phyloP scores from a whole-genome alignment of 2,797 vertebrate species.

The Taeniopygia guttata region DNA sequence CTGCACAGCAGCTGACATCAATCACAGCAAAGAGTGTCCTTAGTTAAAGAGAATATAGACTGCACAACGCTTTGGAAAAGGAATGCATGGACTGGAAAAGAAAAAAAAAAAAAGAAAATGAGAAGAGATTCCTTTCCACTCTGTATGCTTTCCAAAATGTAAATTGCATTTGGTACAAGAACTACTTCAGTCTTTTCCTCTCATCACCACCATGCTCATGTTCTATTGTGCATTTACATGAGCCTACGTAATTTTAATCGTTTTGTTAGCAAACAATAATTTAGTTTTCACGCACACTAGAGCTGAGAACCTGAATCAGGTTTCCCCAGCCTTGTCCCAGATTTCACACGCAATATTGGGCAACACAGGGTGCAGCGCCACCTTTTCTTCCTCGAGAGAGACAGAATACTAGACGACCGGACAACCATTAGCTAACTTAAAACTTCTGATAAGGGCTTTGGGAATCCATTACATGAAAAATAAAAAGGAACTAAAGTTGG shows the following conservation, averaged over 20 bases:
- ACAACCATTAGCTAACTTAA: neutral
- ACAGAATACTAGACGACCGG: neutral
- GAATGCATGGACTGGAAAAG: neutral
- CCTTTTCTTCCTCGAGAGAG: neutral
- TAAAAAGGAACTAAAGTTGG: neutral
- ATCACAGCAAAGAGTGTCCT: constrained; percentile 61
- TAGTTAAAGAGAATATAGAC: constrained; percentile 14
- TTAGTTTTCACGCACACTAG: neutral
- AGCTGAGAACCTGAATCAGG: neutral
- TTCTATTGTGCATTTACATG: neutral
- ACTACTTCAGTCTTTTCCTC: neutral
- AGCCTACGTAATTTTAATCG: neutral
- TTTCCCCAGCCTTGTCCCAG: neutral
- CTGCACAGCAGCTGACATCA: constrained; percentile 72
- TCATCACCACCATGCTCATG: neutral
- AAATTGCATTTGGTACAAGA: neutral
- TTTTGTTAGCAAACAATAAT: neutral
- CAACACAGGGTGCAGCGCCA: neutral
- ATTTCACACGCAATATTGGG: neutral
- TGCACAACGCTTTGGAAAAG: neutral
- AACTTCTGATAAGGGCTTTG: neutral
- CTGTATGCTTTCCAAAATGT: neutral
- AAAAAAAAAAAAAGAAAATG: neutral
- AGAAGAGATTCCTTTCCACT: constrained; percentile 7
- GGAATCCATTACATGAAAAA: neutral